Evolutionary conservation across 2,797 vertebrate species (phyloP).

Genomic region (Arrhamphus sclerolepis): DNA sequence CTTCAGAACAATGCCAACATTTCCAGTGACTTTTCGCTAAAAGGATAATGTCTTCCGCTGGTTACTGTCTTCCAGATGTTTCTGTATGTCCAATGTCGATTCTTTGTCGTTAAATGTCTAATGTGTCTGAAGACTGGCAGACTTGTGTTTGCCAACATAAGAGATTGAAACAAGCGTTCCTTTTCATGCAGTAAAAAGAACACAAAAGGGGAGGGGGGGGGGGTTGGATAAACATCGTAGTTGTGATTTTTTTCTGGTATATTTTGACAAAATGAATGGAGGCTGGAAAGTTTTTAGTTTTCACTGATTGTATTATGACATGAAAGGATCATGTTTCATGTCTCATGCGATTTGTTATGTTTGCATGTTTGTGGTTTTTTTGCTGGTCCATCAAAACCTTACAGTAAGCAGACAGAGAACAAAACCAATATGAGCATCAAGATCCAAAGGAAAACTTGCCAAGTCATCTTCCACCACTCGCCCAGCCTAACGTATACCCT

Average conservation of each 20-base stretch:
- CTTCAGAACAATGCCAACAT: constrained; percentile 65
- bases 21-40: constrained; percentile 52
- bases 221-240: constrained; percentile 65
- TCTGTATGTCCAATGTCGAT: constrained; percentile 58
- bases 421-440: constrained; percentile 58
- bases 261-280: constrained; percentile 74
- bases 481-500: constrained; percentile 39
- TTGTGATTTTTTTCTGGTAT: constrained; percentile 61
- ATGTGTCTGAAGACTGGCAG: constrained; percentile 65
- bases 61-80: constrained; percentile 63
- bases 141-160: constrained; percentile 68
- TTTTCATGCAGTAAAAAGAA: constrained; percentile 71
- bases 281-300: constrained; percentile 72
- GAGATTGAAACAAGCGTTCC: constrained; percentile 69
- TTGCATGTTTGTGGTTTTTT: constrained; percentile 79
- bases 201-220: constrained; percentile 43
- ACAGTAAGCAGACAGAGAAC: constrained; percentile 57
- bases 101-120: constrained; percentile 62
- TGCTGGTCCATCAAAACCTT: constrained; percentile 66
- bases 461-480: constrained; percentile 51
- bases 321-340: constrained; percentile 71
- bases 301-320: constrained; percentile 77
- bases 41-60: constrained; percentile 56
- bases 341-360: constrained; percentile 72
- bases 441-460: constrained; percentile 69